Evolutionary conservation across 2,888 invertebrate species (phyloP).

Genomic region (Tetragonula carbonaria): DNA sequence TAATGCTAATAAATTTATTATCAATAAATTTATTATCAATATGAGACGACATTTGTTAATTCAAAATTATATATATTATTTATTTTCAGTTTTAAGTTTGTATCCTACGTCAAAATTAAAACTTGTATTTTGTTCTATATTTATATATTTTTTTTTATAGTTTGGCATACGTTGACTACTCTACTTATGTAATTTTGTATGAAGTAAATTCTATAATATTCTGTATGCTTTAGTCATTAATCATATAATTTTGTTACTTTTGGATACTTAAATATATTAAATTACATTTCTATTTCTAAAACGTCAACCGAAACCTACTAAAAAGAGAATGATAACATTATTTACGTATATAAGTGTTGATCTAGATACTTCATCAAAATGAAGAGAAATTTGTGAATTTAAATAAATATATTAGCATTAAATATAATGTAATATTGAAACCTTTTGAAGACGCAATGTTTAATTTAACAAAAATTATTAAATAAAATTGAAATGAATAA

Average conservation of each 20-base stretch:
- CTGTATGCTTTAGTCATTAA: not conserved
- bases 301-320: no score
- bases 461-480: not conserved
- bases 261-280: not conserved
- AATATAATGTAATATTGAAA: not conserved
- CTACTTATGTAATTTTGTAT: slow-evolving; percentile 3
- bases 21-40: not conserved
- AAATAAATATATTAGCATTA: not conserved
- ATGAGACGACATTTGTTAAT: no score
- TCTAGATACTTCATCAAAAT: not conserved
- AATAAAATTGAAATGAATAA: not conserved
- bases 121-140: not conserved
- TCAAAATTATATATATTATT: no score
- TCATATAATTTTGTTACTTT: not conserved
- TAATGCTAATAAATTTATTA: not conserved
- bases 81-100: not conserved
- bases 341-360: not conserved
- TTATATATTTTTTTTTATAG: not conserved
- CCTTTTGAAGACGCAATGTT: not conserved
- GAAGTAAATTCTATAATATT: not conserved
- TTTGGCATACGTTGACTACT: not conserved
- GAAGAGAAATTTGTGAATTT: not conserved
- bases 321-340: not conserved
- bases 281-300: not conserved
- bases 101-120: not conserved